These are phyloP conservation scores for Penaeus chinensis DNA, from an alignment of 1,140 invertebrate genomes.

Conservation along the genomic window DNA sequence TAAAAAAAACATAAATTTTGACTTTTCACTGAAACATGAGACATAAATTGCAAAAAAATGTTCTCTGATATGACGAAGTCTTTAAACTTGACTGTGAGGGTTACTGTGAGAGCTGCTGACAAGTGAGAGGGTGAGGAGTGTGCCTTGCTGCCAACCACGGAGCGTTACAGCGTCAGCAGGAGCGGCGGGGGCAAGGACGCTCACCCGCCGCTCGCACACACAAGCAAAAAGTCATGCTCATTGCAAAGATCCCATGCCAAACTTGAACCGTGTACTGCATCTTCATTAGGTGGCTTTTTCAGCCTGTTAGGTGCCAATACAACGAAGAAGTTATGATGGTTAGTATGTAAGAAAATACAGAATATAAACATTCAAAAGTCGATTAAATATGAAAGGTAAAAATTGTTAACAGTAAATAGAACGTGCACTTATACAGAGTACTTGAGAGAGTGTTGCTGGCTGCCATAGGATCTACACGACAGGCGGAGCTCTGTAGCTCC, in stretches of 20 bases:
- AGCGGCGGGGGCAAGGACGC: conserved; percentile 46
- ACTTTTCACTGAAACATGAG: conserved; percentile 60
- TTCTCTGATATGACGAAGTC: conserved; percentile 47
- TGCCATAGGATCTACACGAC: conserved; percentile 61
- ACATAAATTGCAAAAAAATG: conserved; percentile 51
- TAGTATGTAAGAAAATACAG: conserved; percentile 56
- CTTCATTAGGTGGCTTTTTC: conserved; percentile 58
- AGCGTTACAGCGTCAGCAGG: conserved; percentile 56
- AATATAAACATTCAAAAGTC: conserved; percentile 55
- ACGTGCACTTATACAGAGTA: conserved; percentile 57
- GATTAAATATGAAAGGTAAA: conserved; percentile 42
- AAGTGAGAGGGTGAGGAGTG: conserved; percentile 61
- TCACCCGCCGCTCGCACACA: conserved; percentile 57
- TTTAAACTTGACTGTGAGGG: conserved; percentile 59
- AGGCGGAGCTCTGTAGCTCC: conserved; percentile 49
- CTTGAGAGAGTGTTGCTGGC: conserved; percentile 61
- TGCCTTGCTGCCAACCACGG: conserved; percentile 61
- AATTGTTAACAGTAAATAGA: conserved; percentile 37
- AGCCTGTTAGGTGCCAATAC: conserved; percentile 61
- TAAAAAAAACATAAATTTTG: conserved; percentile 55
- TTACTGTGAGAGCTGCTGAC: conserved; percentile 61
- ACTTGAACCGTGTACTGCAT: conserved; percentile 61
- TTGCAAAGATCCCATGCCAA: conserved; percentile 62
- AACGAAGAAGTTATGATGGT: conserved; percentile 58
- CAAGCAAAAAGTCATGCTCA: conserved; percentile 61